Base-by-base conservation (phyloP, 2,797 vertebrate species). In the Brachyalestes nurse region DNA sequence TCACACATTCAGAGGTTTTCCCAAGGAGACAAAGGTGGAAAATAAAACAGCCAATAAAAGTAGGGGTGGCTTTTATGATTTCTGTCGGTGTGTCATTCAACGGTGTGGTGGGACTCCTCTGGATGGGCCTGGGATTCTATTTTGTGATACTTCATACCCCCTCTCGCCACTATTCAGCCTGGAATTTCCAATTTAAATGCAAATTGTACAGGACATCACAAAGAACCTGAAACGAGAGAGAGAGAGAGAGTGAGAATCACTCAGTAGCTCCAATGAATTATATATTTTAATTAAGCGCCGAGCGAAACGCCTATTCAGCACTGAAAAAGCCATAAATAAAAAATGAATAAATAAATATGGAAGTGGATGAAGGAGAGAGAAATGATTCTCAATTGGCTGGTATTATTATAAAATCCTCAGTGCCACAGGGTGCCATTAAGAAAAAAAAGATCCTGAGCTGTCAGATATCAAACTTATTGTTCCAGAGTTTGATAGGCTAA, bases 141-240 rank as follows among this genome's bases (percentile, higher is more conserved):
- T 79, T 83, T 83, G 72, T 78, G 74, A 84, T 83, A 72, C 84
- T 76, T 82, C 65, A 73, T 86, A 74, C 77, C 21, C 66, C 75
- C 71, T 72, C 53, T 67, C 47, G 82, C 85, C 58, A 91, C 85
- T 89, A 91, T 93, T 91, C 90, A 86, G 89, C 88, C 83, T 83
- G 86, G 88, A 92, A 89, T 92, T 93, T 93, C 90, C 92, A 93
- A 94, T 95, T 94, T 94, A 95, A 94, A 94, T 95, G 93, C 93
- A 93, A 95, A 95, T 94, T 90, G 91, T 89, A 92, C 90, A 86
- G 91, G 89, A 91, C 92, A 92, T 89, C 86, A 87, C 87, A 91
- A 93, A 90, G 84, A 91, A 82, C 57, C 81, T 67, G 73, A 72
- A 66, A 80, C 0, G 53, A 61, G 45, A 64, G 38, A 38, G 45